Conservation (phyloP, 2,797 vertebrate species). For the Gadopsis bispinosus region DNA sequence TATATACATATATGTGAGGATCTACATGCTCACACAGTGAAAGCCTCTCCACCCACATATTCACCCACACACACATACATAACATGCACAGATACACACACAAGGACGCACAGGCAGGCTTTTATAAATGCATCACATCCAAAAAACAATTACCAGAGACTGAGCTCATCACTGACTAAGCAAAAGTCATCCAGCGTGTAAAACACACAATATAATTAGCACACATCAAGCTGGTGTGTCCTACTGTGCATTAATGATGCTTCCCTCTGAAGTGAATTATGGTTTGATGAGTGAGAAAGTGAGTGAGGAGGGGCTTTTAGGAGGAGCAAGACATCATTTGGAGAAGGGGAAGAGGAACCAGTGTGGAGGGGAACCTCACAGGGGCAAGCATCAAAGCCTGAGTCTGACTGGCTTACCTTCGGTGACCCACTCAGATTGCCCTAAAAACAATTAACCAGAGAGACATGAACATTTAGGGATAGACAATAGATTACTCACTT, state of each 20-base stretch:
- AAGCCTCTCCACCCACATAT: conserved; percentile 19
- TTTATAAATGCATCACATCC: conserved; percentile 84
- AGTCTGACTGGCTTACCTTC: conserved; percentile 25
- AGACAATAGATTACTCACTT: conserved; percentile 61
- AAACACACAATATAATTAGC: conserved; percentile 88
- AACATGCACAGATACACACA: conserved; percentile 38
- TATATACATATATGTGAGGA: conserved; percentile 11
- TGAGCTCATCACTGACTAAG: conserved; percentile 85
- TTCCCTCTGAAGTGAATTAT: conserved; percentile 83
- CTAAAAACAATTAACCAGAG: conserved; percentile 15
- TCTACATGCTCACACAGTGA: conserved; percentile 8
- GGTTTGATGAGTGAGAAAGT: conserved; percentile 77
- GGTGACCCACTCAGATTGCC: neutral
- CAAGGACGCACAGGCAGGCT: conserved; percentile 46
- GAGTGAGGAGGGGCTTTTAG: conserved; percentile 65
- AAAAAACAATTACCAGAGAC: conserved; percentile 85
- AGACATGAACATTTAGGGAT: conserved; percentile 2
- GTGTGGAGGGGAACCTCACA: conserved; percentile 1
- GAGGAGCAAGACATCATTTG: conserved; percentile 66
- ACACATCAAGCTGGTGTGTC: conserved; percentile 82
- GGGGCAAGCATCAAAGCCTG: conserved; percentile 10
- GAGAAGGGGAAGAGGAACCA: conserved; percentile 34
- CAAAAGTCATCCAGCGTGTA: conserved; percentile 84
- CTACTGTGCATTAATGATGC: conserved; percentile 85
- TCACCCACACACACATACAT: conserved; percentile 31